phyloP scores from a whole-genome alignment of 2,888 invertebrate genomes.

The Drosophila cracens region DNA sequence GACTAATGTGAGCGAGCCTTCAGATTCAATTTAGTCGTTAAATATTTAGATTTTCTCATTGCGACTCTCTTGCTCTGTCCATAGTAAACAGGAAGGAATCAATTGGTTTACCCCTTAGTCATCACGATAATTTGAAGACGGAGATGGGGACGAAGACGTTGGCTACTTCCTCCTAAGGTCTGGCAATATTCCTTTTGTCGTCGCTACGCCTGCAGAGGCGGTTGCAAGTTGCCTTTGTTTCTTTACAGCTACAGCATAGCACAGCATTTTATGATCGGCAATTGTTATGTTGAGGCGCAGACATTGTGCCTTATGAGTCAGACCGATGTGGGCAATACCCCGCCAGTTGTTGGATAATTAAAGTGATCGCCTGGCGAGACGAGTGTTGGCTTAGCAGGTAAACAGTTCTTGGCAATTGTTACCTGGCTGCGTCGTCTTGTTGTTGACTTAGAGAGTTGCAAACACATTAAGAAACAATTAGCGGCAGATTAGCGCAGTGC shows the following conservation, averaged over 20 bases:
- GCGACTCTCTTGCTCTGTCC: constrained; percentile 18
- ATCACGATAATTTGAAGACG: constrained; percentile 49
- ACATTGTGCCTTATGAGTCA: constrained; percentile 58
- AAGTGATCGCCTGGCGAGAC: constrained; percentile 42
- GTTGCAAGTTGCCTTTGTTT: constrained; percentile 38
- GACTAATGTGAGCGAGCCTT: constrained; percentile 77
- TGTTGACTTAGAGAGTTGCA: constrained; percentile 46
- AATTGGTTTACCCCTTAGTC: constrained; percentile 78
- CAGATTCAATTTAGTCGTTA: constrained; percentile 79
- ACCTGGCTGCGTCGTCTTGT: constrained; percentile 7
- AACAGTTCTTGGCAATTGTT: constrained; percentile 35
- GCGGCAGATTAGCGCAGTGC: constrained; percentile 65
- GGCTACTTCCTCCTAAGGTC: constrained; percentile 64
- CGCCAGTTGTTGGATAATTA: constrained; percentile 36
- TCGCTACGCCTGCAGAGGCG: constrained; percentile 31
- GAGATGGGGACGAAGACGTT: constrained; percentile 27
- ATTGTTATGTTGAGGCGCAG: constrained; percentile 44
- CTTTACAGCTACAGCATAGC: constrained; percentile 23
- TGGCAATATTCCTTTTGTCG: constrained; percentile 67
- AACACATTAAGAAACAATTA: constrained; percentile 78
- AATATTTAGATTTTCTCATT: constrained; percentile 74
- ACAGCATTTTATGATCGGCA: constrained; percentile 59
- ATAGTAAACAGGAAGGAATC: constrained; percentile 72
- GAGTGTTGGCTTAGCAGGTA: constrained; percentile 16
- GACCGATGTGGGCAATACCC: constrained; percentile 30